These are phyloP conservation scores for Theocolax elegans DNA, from an alignment of 1,140 invertebrate species.

Conservation along the genomic window DNA sequence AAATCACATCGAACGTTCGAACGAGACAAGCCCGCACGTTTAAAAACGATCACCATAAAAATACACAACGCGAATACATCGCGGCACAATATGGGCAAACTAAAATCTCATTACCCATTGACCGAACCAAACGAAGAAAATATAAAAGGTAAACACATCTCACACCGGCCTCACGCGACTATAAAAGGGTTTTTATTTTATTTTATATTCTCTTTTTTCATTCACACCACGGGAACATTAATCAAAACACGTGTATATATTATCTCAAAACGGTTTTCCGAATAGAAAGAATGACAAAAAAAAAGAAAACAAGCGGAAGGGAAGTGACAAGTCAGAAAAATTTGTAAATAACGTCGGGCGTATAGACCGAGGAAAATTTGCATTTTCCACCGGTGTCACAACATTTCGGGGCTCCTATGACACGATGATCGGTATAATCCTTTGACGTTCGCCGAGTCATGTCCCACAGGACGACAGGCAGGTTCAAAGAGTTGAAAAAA, in stretches of 20 bases:
- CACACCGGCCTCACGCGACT: too few species aligned
- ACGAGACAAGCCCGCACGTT: too few species aligned
- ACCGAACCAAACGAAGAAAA: not conserved
- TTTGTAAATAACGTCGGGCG: conserved; percentile 14
- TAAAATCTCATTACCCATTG: not conserved
- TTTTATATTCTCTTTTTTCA: too few species aligned
- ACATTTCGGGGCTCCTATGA: too few species aligned
- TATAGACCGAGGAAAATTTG: conserved; percentile 25
- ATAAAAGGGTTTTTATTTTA: conserved; percentile 23
- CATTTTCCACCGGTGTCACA: conserved; percentile 44
- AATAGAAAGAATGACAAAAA: not conserved
- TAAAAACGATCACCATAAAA: too few species aligned
- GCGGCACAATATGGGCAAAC: too few species aligned
- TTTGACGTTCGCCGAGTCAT: conserved; percentile 56
- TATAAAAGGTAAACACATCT: not conserved
- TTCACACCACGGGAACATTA: too few species aligned
- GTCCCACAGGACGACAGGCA: too few species aligned
- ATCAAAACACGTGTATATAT: conserved; percentile 9
- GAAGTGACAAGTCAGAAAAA: conserved; percentile 30
- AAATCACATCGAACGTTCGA: too few species aligned
- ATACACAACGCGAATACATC: too few species aligned
- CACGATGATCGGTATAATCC: conserved; percentile 47
- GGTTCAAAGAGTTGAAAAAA: too few species aligned
- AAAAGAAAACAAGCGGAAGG: conserved; percentile 3
- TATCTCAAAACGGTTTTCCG: conserved; percentile 1